Conservation (phyloP, 2,888 invertebrate genomes). For the Brachypterus glaber region DNA sequence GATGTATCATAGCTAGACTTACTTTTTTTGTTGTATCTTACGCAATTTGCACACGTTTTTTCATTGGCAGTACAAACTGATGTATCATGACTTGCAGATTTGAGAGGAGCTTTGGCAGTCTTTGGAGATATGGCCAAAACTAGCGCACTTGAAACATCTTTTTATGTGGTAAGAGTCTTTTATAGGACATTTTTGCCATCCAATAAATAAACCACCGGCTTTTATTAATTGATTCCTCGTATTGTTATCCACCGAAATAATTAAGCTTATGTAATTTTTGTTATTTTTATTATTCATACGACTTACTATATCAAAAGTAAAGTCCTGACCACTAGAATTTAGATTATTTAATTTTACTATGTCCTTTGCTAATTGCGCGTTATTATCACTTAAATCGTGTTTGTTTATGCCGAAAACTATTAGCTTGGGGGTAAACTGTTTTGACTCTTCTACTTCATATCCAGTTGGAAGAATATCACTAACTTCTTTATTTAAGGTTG, state of each 20-base stretch:
- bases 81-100: not conserved
- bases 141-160: not conserved
- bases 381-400: not conserved
- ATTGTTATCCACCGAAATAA: not conserved
- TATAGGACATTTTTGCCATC: not conserved
- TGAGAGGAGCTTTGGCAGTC: conserved; percentile 1
- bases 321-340: not conserved
- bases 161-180: not conserved
- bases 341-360: not conserved
- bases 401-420: not conserved
- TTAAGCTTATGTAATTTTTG: not conserved
- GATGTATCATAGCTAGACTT: not conserved
- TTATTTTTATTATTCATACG: not conserved
- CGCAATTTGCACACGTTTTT: not conserved
- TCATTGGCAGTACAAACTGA: not conserved
- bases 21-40: conserved; percentile 1
- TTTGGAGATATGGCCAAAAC: not conserved
- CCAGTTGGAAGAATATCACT: not conserved
- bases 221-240: not conserved
- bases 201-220: not conserved
- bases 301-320: not conserved
- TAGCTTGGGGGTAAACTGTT: not conserved
- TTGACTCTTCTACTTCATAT: not conserved
- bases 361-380: conserved; percentile 1
- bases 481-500: not conserved